phyloP scores from a whole-genome alignment of 2,888 invertebrate species.

The Cataglyphis altisquamis region DNA sequence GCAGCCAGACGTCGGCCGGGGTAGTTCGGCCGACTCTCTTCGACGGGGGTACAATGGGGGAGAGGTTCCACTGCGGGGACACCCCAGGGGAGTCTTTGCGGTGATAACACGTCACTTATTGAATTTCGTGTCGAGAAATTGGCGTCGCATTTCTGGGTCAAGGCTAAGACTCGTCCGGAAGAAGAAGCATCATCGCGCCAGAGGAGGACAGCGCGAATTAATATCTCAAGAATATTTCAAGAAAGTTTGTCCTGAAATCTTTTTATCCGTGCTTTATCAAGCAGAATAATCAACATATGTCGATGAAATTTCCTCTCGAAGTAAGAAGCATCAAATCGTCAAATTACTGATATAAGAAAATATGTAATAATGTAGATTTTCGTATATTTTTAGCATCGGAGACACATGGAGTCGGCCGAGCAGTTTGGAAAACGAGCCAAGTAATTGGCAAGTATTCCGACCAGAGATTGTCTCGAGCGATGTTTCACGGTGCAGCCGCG shows the following conservation, averaged over 20 bases:
- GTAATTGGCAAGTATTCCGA: conserved; percentile 29
- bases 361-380: background rate
- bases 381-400: background rate
- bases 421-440: conserved; percentile 4
- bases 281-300: background rate
- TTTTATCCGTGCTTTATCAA: background rate
- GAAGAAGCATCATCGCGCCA: conserved; percentile 7
- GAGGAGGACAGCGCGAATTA: conserved; percentile 18
- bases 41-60: conserved; percentile 57
- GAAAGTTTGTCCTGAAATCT: background rate
- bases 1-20: conserved; percentile 69
- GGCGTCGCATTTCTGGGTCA: conserved; percentile 73
- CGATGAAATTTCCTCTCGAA: conserved; percentile 5
- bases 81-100: conserved; percentile 78
- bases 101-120: conserved; percentile 82
- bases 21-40: conserved; percentile 65
- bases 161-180: conserved; percentile 62
- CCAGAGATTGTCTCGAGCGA: conserved; percentile 37
- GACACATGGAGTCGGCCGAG: background rate
- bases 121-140: conserved; percentile 75
- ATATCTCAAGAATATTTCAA: background rate
- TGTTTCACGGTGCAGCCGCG: conserved; percentile 40
- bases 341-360: background rate
- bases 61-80: conserved; percentile 55
- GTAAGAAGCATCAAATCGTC: background rate